Base-by-base conservation (phyloP, 2,797 vertebrate genomes). In the Fistularia commersonii region DNA sequence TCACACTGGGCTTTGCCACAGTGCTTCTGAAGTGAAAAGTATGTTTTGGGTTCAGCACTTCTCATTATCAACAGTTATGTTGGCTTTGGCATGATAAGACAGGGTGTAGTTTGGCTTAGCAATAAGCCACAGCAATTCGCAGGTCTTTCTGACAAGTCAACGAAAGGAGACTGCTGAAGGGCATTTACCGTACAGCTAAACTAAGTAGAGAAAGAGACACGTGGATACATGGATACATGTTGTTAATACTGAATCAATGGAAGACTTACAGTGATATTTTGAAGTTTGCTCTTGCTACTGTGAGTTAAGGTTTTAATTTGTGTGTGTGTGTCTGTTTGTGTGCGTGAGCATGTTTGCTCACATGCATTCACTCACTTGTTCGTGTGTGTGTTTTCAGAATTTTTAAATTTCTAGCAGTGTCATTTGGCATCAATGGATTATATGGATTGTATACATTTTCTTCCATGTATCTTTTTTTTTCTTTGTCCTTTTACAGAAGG, bases 401-500 rank as follows among this genome's bases (percentile, higher is more conserved):
- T 11, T 13, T 13, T 13, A 12, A 3, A n/a, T 44, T 44, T 44
- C 7, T 10, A 15, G n/a, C n/a, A n/a, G n/a, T n/a, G n/a, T n/a
- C n/a, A n/a, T n/a, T n/a, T n/a, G n/a, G n/a, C n/a, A n/a, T n/a
- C n/a, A n/a, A n/a, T n/a, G n/a, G n/a, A n/a, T n/a, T n/a, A n/a
- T n/a, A 10, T 1, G 13, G 8, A 6, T 11, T 10, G 3, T n/a
- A n/a, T n/a, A n/a, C n/a, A n/a, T n/a, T n/a, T n/a, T n/a, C n/a
- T n/a, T n/a, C n/a, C n/a, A n/a, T n/a, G n/a, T 9, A 8, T 48
- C 4, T 66, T 8, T 32, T 0, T 51, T 38, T 31, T 8, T 38
- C 35, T 37, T 10, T 64, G 48, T 60, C 38, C 85, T 55, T 80
- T 48, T 60, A 52, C 90, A 93, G 96, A 95, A 82, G 89, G 87